Conservation (phyloP, 2,888 invertebrate genomes). For the Pseudanteris insignis region DNA sequence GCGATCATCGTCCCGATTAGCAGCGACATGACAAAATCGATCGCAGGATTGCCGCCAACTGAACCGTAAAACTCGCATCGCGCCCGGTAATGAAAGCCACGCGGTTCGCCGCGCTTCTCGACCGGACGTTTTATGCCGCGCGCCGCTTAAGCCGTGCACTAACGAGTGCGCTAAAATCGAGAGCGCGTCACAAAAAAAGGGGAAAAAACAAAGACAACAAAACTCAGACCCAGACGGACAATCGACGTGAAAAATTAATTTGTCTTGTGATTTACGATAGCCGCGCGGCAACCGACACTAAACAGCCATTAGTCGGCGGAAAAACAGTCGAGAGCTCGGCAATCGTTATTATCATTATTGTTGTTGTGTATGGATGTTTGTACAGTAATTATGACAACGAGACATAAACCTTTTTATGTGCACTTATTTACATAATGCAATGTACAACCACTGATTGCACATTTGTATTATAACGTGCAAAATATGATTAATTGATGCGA, state of each 20-base stretch:
- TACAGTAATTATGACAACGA: too few species aligned
- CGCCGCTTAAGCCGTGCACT: background rate
- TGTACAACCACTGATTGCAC: too few species aligned
- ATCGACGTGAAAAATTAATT: conserved; percentile 30
- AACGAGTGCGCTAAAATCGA: conserved; percentile 14
- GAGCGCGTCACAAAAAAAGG: background rate
- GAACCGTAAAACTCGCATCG: conserved; percentile 26
- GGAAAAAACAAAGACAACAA: too few species aligned
- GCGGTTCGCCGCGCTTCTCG: background rate
- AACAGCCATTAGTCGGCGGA: conserved; percentile 11
- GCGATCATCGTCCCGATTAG: conserved; percentile 29
- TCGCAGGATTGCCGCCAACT: conserved; percentile 12
- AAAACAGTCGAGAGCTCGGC: too few species aligned
- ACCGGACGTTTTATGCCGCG: too few species aligned
- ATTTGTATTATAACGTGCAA: too few species aligned
- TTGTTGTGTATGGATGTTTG: too few species aligned
- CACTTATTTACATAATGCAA: too few species aligned
- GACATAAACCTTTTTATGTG: too few species aligned
- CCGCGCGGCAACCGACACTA: conserved; percentile 3
- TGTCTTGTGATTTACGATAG: conserved; percentile 26
- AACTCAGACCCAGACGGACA: too few species aligned
- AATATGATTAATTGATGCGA: too few species aligned
- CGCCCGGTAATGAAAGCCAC: conserved; percentile 22
- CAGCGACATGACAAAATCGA: conserved; percentile 34
- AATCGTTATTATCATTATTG: too few species aligned